Base-by-base conservation (phyloP, 2,797 vertebrate species). In the Amblyopsis hoosieri region DNA sequence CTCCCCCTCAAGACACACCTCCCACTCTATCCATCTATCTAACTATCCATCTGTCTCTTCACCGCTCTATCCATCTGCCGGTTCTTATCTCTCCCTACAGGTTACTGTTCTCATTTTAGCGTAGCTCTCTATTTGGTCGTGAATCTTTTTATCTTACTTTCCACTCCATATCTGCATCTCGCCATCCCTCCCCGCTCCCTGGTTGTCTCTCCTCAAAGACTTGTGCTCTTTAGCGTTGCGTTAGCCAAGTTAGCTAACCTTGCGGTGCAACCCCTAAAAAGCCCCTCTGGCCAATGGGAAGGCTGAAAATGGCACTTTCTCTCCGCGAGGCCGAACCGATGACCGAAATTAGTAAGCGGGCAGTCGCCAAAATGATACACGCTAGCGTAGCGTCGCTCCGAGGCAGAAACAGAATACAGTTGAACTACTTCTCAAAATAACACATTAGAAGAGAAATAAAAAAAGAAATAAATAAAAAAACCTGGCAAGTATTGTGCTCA, bases 31-130 rank as follows among this genome's bases (percentile, higher is more conserved):
- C 74, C 59, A 69, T 86, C 78, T 82, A 83, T 90, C 87, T 80
- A 80, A 82, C 77, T 69, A 83, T 79, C 86, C 74, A 82, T 89
- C 86, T 87, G 80, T 85, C 89, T 80, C 63, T 84, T 79, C 85
- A 80, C 90, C 81, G 11, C 73, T 81, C 66, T 8, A 72, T 71
- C 71, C 78, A 79, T 84, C 85, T 82, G 82, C 74, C 74, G 59
- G 68, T 84, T 84, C 84, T 87, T 85, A 87, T 89, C 85, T 63
- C 80, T 81, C 80, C 76, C 83, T 73, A 81, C 82, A 87, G 85
- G 85, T 87, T 79, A 85, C 79, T 69, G 66, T 83, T 87, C 80
- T 82, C 84, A 76, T 87, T 85, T 80, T 76, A 70, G 69, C 56
- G 58, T 70, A 60, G 66, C 55, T 50, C 63, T 67, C 51, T 57